Evolutionary conservation across 2,888 invertebrate genomes (phyloP), one percentile per base, ranked within the genome.

Genomic region (Eilema sororculum): DNA sequence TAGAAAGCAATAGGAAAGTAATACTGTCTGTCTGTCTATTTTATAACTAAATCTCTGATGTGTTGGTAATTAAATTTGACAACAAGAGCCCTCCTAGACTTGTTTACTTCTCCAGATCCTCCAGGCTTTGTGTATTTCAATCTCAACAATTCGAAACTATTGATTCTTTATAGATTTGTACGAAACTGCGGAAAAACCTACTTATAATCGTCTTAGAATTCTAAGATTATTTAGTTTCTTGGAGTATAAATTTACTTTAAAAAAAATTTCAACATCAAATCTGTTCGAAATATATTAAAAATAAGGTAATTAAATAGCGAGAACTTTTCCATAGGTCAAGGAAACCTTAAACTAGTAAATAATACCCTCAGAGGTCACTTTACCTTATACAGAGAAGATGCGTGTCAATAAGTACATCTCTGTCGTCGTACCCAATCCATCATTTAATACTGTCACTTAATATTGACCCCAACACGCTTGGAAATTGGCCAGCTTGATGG

Each of bases 381-480:
- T 69, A 65, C 82, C 82, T 71, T 82, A 68, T 58, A 76, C 65
- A 71, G 82, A 28, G 67, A 74, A 66, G 78, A 78, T 78, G 76
- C 78, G 71, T 81, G 71, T 70, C 67, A 67, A 71, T 72, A 67
- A 73, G 73, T 73, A 82, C 71, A 73, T 72, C 67, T 79, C 77
- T 81, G 68, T 72, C 74, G 66, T 70, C 77, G 73, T 25, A 64
- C 33, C 16, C 37, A 67, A 67, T 71, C 37, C 37, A 71, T 71
- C 64, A 68, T 71, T n/a, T 71, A 60, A 61, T 57, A 4, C 60
- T 68, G 68, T 68, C 67, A 68, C 59, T 71, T 64, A 63, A 60
- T 12, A 25, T 52, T 67, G 71, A 63, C 67, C 37, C 56, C 66
- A 65, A 70, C 59, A 56, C 63, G 37, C 41, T 28, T 37, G 57